Evolutionary conservation across 1,140 invertebrate genomes (phyloP), one percentile per base, ranked within the genome.

Genomic region (Drosophila dunni): DNA sequence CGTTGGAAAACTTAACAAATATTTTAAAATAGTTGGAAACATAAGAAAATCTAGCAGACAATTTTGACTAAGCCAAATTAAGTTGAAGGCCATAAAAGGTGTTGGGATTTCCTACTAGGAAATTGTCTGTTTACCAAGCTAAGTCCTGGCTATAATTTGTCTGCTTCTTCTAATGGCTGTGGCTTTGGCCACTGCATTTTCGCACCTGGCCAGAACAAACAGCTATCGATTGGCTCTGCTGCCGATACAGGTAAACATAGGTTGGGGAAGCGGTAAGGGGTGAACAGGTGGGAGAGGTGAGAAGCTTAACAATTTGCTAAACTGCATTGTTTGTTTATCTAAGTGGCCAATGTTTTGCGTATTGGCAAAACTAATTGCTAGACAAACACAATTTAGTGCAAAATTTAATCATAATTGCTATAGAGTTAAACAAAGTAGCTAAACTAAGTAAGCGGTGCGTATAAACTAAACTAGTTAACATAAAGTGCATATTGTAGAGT

Each of bases 261-360:
- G 33, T 10, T 7, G 20, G 10, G 36, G 11, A 24, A 20, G 7
- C 7, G 10, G 15, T 11, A 17, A 7, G 13, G 38, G 38, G 20
- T 13, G 15, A 57, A 11, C 9, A 24, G 15, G 24, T 29, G 53
- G 10, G 10, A 40, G 3, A 40, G 38, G 7, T 3, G 11, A 9
- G 11, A 7, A n/a, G 44, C 44, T 58, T 63, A 54, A 56, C 17
- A 58, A 63, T 8, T 42, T 45, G 36, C 61, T 58, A 71, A 71
- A 56, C 48, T 60, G 33, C 29, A 53, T 1, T 74, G 42, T 69
- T 63, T 62, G 50, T n/a, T 44, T 68, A 63, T 61, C 57, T 69
- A 10, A 74, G 58, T 72, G 63, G 45, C 11, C 20, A 61, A 33
- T 74, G 66, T 62, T 74, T 74, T 74, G 71, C 71, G 69, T 74